Evolutionary conservation across 2,113 vertebrate genomes (phyloP).

Genomic region (Gobiocypris rarus): DNA sequence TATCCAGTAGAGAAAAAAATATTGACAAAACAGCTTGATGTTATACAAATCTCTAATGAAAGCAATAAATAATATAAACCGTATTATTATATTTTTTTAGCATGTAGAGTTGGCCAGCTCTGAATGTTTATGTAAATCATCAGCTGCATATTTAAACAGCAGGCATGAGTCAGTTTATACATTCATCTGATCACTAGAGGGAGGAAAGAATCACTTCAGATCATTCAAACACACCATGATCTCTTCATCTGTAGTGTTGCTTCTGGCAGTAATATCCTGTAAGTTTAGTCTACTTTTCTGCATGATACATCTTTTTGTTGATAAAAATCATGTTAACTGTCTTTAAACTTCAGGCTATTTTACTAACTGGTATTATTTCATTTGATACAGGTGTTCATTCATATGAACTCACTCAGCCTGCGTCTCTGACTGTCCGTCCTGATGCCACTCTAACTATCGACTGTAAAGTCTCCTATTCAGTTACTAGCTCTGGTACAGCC

Average conservation of each 20-base stretch:
- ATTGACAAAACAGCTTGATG: too few species aligned
- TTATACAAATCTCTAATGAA: too few species aligned
- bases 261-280: slow-evolving; percentile 30
- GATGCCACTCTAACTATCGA: slow-evolving; percentile 48
- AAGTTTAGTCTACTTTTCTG: background rate
- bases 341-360: background rate
- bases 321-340: background rate
- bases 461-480: slow-evolving; percentile 46
- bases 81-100: too few species aligned
- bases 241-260: slow-evolving; percentile 16
- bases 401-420: slow-evolving; percentile 54
- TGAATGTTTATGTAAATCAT: slow-evolving; percentile 12
- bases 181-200: too few species aligned
- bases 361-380: background rate
- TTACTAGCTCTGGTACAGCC: background rate
- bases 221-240: background rate
- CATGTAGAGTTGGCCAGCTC: background rate
- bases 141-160: slow-evolving; percentile 2
- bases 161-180: too few species aligned
- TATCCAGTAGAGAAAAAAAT: too few species aligned
- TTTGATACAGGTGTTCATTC: slow-evolving; percentile 13
- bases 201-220: too few species aligned
- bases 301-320: background rate
- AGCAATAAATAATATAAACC: too few species aligned
- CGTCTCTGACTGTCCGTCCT: slow-evolving; percentile 52